Evolutionary conservation across 2,797 vertebrate species (phyloP), one percentile per base, ranked within the genome.

Genomic region (Ataeniobius toweri): DNA sequence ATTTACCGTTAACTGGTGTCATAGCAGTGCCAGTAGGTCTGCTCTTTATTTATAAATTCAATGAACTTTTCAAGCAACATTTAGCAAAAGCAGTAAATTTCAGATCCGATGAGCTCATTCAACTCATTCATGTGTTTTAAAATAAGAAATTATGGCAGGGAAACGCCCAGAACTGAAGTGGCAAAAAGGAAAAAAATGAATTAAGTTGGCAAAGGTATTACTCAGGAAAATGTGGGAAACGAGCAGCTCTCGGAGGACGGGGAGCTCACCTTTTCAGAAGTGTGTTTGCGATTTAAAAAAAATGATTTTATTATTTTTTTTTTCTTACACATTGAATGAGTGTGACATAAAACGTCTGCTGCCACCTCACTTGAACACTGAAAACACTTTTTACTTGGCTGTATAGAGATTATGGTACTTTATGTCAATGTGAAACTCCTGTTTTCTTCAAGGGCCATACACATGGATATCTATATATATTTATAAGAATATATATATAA

Each of bases 121-220:
- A 96, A 94, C 95, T 94, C 36, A 36, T 36, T 96, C 95, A 95
- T 95, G 94, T 94, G 92, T 92, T 90, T 92, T 86, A 78, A 78
- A 84, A 89, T 87, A 76, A 85, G 91, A 82, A 91, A 95, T 91
- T 87, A 96, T 89, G 94, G 96, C 97, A 97, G 97, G 96, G 97
- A 97, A 93, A 96, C 96, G 96, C 97, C 97, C 96, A 96, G 96
- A 96, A 95, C 88, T 95, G 93, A 97, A 96, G 95, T 94, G 92
- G 95, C 96, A 97, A 97, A 80, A 92, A 93, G 81, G 79, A 80
- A 86, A 91, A 91, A 78, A 89, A 94, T 26, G n/a, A 46, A 69
- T 16, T 22, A 26, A 69, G 12, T 94, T 96, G 95, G 96, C 95
- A 96, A 95, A 96, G 95, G 94, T 95, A 95, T 96, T 95, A 96